Evolutionary conservation across 2,113 vertebrate species (phyloP), one percentile per base, ranked within the genome.

Genomic region (Bambusicola thoracicus): DNA sequence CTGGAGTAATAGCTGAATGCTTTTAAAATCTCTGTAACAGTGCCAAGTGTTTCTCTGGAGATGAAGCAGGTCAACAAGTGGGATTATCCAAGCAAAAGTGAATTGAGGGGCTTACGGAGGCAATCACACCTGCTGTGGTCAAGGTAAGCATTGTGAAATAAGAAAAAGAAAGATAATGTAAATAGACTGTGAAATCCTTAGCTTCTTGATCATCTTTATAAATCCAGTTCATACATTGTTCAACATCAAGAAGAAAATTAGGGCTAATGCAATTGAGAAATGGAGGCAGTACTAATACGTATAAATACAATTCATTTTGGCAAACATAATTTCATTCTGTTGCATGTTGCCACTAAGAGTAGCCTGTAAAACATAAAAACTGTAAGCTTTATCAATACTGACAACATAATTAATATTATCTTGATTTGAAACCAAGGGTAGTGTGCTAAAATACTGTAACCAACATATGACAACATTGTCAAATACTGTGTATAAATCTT

Each of bases 21-120:
- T 74, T 76, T 73, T 15, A 4, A 76, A 61, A 73, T 55, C 29
- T 83, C 53, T 15, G 9, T 61, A 68, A 61, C 29, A 14, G 7
- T 49, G 5, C 0, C 2, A 53, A 29, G 9, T 20, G 6, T 5
- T 73, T 80, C 34, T 80, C 86, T 25, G 56, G 36, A 4, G 5
- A 3, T 1, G 29, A 80, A 75, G 73, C 1, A 1, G 5, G 0
- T 48, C 21, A 81, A 68, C 16, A 15, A 13, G 2, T 36, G 66
- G 22, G 27, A 58, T 84, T 46, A 70, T 19, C 44, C 43, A 5
- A 48, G 7, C 20, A 84, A 80, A 90, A 72, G 11, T 12, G 53
- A 68, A 68, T 5, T 48, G 6, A 2, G 2, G 2, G 0, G 2
- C 6, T 4, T 8, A 2, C 6, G 5, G 8, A 7, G 7, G 1